Percentiles rank a stretch among this genome's conserved stretches.
Conservation (phyloP, 2,113 vertebrate species). For the Crotophaga sulcirostris region DNA sequence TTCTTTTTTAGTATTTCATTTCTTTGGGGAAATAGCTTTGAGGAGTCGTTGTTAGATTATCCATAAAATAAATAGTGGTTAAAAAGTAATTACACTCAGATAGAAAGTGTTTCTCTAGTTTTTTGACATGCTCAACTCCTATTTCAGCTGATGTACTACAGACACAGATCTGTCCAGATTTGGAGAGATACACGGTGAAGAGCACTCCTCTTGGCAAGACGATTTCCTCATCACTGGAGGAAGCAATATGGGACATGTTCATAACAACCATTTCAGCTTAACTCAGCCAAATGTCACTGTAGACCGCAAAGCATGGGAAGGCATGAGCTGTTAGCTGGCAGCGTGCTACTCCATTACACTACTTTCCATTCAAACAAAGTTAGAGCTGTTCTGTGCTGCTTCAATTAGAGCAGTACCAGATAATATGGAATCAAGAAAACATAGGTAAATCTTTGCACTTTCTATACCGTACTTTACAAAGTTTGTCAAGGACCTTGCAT, state of each 20-base stretch:
- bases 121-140: background rate
- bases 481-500: background rate
- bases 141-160: background rate
- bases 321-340: slow-evolving; percentile 4
- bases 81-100: background rate
- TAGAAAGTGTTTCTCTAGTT: background rate
- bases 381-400: background rate
- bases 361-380: background rate
- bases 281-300: background rate
- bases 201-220: background rate
- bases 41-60: background rate
- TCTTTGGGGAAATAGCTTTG: background rate
- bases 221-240: background rate
- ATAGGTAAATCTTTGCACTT: background rate
- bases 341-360: background rate
- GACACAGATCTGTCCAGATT: background rate
- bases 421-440: background rate
- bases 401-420: background rate
- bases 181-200: background rate
- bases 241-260: background rate
- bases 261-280: background rate
- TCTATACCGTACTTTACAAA: background rate
- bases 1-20: background rate
- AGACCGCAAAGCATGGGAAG: background rate
- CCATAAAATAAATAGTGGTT: background rate